Base-by-base conservation (phyloP, 2,113 vertebrate genomes). In the Chrysemys picta region DNA sequence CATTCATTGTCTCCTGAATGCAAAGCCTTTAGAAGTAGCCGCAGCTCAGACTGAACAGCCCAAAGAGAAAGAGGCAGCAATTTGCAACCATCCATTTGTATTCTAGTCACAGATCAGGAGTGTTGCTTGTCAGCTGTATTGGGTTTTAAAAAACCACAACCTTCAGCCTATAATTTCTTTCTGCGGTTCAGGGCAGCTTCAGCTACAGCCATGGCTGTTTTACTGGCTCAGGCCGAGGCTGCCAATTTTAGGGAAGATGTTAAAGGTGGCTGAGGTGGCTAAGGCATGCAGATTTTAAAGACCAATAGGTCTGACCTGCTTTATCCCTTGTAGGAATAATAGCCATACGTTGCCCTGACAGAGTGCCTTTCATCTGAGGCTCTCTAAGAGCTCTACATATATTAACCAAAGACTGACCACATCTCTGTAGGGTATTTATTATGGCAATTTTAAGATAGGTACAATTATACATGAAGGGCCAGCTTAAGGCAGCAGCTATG, bases 261-360 rank as follows among this genome's bases (percentile, higher is more conserved):
- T 38, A 22, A 38, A 0, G 38, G 79, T n/a, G 42, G 42, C 90
- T 69, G 89, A 80, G 49, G 49, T 89, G 38, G 72, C 0, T 0
- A 80, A 82, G 0, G 49, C 87, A 96, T 76, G 82, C 84, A 93
- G 92, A 87, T 93, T 93, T 84, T 89, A 76, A 94, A 90, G 90
- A 90, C 91, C 90, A 84, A 84, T 21, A 57, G 90, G 17, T 62
- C 81, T 0, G 2, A 82, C 84, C 80, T 42, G 1, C 91, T 83
- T 94, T 80, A 45, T 27, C 14, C 2, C 17, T 0, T 1, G 21
- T 88, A 56, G 57, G 80, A 93, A 8, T 59, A 79, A 49, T 38
- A n/a, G 62, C 62, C 31, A n/a, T 69, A 19, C 35, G 3, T 69
- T 69, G 62, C 62, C 35, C 31, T 8, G 31, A 69, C 57, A 69